phyloP scores from a whole-genome alignment of 2,113 vertebrate genomes.

The Paratilapia polleni region DNA sequence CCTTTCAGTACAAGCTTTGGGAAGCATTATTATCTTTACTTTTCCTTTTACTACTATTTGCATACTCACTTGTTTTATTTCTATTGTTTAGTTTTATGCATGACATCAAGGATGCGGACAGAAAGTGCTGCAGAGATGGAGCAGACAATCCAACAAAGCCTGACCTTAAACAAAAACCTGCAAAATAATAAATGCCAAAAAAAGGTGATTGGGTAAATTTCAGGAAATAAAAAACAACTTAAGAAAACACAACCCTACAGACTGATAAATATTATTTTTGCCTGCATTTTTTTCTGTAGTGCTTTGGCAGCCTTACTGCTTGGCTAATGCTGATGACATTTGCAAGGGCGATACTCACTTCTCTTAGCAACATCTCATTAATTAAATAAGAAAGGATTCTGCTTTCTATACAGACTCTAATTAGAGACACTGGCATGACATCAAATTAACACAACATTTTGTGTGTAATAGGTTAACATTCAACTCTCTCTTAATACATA shows the following conservation, averaged over 20 bases:
- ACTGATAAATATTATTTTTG: background rate
- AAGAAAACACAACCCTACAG: background rate
- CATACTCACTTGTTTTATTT: background rate
- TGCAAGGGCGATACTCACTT: background rate
- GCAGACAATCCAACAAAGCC: background rate
- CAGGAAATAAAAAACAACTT: no score
- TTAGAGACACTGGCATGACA: background rate
- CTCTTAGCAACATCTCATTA: constrained; percentile 18
- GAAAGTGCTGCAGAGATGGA: background rate
- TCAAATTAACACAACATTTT: background rate
- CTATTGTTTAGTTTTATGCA: background rate
- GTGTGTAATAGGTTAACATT: background rate
- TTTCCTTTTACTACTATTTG: background rate
- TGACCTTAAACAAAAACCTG: background rate
- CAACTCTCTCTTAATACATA: background rate
- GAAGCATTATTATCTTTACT: background rate
- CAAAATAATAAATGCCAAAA: no score
- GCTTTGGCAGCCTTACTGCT: background rate
- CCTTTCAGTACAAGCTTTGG: background rate
- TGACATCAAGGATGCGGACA: background rate
- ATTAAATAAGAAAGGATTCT: background rate
- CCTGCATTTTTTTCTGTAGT: background rate
- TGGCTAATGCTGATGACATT: background rate
- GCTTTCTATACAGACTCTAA: background rate
- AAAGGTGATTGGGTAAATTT: no score